Conservation (phyloP, 2,888 invertebrate species). For the Macrosiphum euphorbiae region DNA sequence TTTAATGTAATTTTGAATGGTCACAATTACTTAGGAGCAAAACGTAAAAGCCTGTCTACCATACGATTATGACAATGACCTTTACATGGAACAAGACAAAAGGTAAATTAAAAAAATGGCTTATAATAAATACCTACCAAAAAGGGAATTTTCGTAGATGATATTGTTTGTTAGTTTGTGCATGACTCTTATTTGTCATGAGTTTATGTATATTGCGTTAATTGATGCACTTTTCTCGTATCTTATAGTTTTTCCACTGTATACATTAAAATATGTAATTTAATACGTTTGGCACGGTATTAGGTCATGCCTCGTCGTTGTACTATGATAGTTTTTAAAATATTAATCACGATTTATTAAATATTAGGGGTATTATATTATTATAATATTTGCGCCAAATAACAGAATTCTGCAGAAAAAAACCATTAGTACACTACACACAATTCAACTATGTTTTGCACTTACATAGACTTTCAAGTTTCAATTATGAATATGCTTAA, state of each 20-base stretch:
- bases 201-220: not conserved
- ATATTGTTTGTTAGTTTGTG: not conserved
- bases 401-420: not conserved
- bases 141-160: not conserved
- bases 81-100: constrained; percentile 71
- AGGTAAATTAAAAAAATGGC: constrained; percentile 68
- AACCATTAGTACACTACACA: not conserved
- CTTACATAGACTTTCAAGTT: not conserved
- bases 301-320: not conserved
- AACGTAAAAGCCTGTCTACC: constrained; percentile 72
- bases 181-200: no score
- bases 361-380: not conserved
- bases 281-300: not conserved
- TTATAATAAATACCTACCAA: not conserved
- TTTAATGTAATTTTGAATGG: not conserved
- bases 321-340: not conserved
- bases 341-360: not conserved
- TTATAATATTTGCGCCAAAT: not conserved
- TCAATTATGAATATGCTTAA: not conserved
- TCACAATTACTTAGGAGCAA: constrained; percentile 69
- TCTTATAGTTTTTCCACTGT: not conserved
- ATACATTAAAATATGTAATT: not conserved
- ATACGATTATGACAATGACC: constrained; percentile 70
- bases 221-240: not conserved
- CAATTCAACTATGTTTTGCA: not conserved